Evolutionary conservation across 2,888 invertebrate species (phyloP).

Genomic region (Acanthosoma haemorrhoidale): DNA sequence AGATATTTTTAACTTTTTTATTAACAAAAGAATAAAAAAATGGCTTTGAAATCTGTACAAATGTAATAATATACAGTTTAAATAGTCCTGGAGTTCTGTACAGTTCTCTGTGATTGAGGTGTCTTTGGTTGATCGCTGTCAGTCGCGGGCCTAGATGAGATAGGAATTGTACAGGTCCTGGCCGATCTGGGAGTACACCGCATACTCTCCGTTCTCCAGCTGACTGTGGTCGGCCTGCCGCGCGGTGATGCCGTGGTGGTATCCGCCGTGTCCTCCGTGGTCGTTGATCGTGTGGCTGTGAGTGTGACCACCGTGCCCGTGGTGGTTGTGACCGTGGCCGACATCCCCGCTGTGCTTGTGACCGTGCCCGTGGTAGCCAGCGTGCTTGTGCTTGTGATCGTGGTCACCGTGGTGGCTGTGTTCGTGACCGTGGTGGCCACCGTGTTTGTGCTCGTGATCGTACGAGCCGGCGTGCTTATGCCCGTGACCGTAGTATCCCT

Average conservation of each 20-base stretch:
- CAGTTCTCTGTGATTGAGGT: neutral
- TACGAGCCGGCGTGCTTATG: slow-evolving; percentile 35
- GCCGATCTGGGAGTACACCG: slow-evolving; percentile 13
- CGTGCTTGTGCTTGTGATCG: slow-evolving; percentile 48
- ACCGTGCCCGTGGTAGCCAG: slow-evolving; percentile 49
- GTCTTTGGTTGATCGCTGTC: neutral
- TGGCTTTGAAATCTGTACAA: slow-evolving; percentile 17
- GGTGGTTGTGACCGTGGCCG: slow-evolving; percentile 35
- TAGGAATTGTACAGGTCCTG: slow-evolving; percentile 17
- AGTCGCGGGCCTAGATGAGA: neutral
- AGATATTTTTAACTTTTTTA: neutral
- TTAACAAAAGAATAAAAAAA: slow-evolving; percentile 26
- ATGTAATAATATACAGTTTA: slow-evolving; percentile 8
- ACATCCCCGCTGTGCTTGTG: slow-evolving; percentile 45
- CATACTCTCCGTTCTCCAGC: slow-evolving; percentile 3
- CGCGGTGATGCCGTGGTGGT: neutral
- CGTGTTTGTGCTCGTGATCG: slow-evolving; percentile 38
- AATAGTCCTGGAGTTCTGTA: neutral
- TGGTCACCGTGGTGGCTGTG: slow-evolving; percentile 51
- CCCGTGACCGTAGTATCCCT: slow-evolving; percentile 36
- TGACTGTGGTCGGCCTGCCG: neutral
- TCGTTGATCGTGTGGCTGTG: slow-evolving; percentile 30
- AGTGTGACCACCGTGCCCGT: slow-evolving; percentile 31
- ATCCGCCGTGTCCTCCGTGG: neutral
- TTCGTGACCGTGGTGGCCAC: slow-evolving; percentile 46